A percentile compares a stretch with the other conserved stretches of the same genome.
phyloP scores from a whole-genome alignment of 2,113 vertebrate species.

The Cebus imitator region DNA sequence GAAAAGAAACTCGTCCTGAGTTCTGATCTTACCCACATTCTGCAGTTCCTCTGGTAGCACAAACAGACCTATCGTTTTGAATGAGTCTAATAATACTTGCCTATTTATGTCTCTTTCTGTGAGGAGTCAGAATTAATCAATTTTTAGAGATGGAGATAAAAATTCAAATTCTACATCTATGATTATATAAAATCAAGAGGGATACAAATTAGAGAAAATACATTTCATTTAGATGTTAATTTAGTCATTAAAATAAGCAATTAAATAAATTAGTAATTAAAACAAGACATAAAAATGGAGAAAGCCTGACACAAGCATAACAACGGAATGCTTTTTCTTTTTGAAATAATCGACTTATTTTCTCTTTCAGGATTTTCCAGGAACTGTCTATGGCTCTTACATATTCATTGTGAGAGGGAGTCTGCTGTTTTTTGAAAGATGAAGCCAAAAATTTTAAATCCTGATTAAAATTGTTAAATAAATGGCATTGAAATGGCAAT shows the following conservation, averaged over 20 bases:
- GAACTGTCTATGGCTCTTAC: not conserved
- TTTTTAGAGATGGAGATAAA: slow-evolving; percentile 38
- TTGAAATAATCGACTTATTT: not conserved
- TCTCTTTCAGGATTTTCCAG: not conserved
- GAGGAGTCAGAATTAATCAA: slow-evolving; percentile 7
- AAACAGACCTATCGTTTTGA: not conserved
- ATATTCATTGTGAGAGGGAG: not conserved
- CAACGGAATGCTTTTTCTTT: not conserved
- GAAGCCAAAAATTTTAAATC: not conserved
- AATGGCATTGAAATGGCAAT: not conserved
- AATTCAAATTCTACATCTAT: slow-evolving; percentile 8
- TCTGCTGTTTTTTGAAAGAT: not conserved
- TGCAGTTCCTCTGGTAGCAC: accelerated
- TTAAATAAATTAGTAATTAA: slow-evolving; percentile 2
- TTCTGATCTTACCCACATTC: too few species aligned
- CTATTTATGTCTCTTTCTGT: not conserved
- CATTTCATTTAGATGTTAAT: slow-evolving; percentile 37
- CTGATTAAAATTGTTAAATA: not conserved
- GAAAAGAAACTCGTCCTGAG: too few species aligned
- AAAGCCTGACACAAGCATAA: not conserved
- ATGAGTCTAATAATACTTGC: not conserved
- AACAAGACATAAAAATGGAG: not conserved
- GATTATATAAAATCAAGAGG: slow-evolving; percentile 5
- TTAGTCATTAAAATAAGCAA: slow-evolving; percentile 30
- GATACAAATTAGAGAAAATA: not conserved